Conservation (phyloP, 2,113 vertebrate genomes). For the Aptenodytes patagonicus region DNA sequence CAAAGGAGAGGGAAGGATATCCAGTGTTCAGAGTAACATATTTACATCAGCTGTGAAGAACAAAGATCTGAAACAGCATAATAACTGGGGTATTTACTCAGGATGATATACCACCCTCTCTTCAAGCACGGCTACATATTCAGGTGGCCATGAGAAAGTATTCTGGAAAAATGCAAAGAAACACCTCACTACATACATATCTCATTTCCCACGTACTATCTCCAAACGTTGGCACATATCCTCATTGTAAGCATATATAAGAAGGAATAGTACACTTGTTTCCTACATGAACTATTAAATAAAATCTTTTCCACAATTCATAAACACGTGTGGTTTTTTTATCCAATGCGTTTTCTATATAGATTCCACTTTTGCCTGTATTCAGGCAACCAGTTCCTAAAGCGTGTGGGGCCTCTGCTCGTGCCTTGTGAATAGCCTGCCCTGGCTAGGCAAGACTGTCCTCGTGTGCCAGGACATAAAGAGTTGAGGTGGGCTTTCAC, state of each 20-base stretch:
- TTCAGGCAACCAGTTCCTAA: not conserved
- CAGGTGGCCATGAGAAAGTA: not conserved
- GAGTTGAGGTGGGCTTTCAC: not conserved
- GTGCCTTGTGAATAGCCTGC: not conserved
- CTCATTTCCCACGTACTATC: not conserved
- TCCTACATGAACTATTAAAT: not conserved
- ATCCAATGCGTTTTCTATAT: not conserved
- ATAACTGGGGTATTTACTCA: not conserved
- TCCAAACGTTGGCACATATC: not conserved
- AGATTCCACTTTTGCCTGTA: not conserved
- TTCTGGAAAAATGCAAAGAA: not conserved
- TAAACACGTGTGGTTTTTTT: accelerated
- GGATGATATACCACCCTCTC: not conserved
- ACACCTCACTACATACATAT: not conserved
- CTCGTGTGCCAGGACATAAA: not conserved
- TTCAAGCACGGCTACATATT: not conserved
- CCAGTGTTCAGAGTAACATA: not conserved
- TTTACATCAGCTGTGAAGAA: not conserved
- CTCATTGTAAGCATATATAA: not conserved
- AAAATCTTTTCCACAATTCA: not conserved
- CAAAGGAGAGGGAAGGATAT: not conserved
- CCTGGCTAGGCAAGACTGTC: not conserved
- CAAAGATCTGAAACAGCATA: not conserved
- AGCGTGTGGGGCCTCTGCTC: accelerated
- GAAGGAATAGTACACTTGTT: not conserved